A percentile compares a stretch with the other conserved stretches of the same genome.
These are phyloP conservation scores for Ctenosaura bakeri DNA, from an alignment of 2,797 vertebrate genomes.

Conservation along the genomic window DNA sequence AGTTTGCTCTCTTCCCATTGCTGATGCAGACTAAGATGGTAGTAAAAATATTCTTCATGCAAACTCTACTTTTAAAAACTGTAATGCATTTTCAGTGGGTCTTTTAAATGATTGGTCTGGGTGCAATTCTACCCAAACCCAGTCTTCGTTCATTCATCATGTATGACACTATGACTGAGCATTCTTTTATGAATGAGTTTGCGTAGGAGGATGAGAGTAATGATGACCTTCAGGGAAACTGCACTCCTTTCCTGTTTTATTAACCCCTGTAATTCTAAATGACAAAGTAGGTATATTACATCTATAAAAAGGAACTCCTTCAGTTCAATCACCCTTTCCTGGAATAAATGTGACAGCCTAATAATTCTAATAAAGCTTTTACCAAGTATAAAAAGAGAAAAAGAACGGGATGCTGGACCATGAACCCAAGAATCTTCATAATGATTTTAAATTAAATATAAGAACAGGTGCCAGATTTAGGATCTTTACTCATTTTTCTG, in stretches of 20 bases:
- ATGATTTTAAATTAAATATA: not conserved
- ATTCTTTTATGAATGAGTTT: constrained; percentile 49
- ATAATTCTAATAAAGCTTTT: not conserved
- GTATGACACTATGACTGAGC: constrained; percentile 34
- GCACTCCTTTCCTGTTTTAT: constrained; percentile 43
- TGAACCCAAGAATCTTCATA: not conserved
- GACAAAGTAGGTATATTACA: constrained; percentile 46
- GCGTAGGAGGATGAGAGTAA: constrained; percentile 45
- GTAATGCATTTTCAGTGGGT: not conserved
- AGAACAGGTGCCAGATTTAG: constrained; percentile 4
- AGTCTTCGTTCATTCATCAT: constrained; percentile 48
- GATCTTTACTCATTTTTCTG: not conserved
- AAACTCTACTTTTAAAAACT: constrained; percentile 53
- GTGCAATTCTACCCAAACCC: constrained; percentile 34
- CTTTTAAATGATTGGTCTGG: constrained; percentile 25
- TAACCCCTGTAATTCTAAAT: constrained; percentile 4
- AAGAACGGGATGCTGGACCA: not conserved
- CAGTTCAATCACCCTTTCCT: not conserved
- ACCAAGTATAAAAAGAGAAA: too few species aligned
- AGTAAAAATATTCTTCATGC: constrained; percentile 59
- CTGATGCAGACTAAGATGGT: constrained; percentile 80
- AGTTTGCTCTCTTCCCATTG: constrained; percentile 87
- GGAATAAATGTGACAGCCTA: constrained; percentile 15
- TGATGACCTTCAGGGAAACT: constrained; percentile 38
- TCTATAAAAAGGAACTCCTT: constrained; percentile 30